Base-by-base conservation (phyloP, 2,888 invertebrate species). In the Temnothorax ravouxi region DNA sequence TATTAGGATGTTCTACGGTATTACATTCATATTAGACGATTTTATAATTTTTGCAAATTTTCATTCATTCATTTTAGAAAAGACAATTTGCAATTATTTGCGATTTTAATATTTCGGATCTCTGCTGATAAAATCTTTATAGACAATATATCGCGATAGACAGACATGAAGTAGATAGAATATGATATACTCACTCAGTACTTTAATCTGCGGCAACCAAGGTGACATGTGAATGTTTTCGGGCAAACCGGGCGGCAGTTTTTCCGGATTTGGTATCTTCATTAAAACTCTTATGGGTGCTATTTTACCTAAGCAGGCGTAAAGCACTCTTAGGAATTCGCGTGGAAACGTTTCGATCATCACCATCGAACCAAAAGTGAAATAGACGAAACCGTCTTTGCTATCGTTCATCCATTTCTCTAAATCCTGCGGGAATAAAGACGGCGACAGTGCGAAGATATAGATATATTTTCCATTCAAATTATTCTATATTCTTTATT, bases 321-420 rank as follows among this genome's bases (percentile, higher is more conserved):
- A 93, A 41, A 94, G 90, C n/a, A 90, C 85, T 0, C 87, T 74
- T 0, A 94, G 3, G 0, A 84, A 59, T 1, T 92, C 79, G 3
- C 47, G 29, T 0, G 94, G 93, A 79, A 94, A 92, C 0, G 90
- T 84, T 81, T 94, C 94, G 21, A 94, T 91, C 62, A 84, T 90
- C 0, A 95, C 74, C 91, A 94, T 91, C 0, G 94, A 94, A 0
- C 95, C 95, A 13, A 95, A 93, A n/a, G 93, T 89, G 29, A 95
- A 92, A 81, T 94, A 94, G 2, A 95, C 59, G 18, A 95, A 92
- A 0, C 95, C 95, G 3, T 92, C 69, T 29, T 87, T 91, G 67
- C 94, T 93, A 9, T 91, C 90, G 77, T 94, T 92, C 87, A 95
- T 84, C 93, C 94, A 95, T 44, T 93, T 91, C 74, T 92, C 89